Conservation (phyloP, 1,140 invertebrate genomes). For the Platorchestia sp. region DNA sequence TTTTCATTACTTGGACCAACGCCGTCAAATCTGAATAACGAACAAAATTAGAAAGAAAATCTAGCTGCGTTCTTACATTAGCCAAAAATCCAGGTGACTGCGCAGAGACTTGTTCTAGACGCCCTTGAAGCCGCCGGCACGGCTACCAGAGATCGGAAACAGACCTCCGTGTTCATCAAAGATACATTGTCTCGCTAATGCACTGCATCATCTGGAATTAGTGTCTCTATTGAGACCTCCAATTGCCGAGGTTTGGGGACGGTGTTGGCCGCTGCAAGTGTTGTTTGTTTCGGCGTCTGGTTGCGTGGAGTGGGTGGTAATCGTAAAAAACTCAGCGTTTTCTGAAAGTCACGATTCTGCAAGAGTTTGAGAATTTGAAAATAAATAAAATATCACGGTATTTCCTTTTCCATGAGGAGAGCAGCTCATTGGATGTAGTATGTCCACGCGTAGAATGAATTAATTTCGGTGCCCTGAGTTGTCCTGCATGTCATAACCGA, state of each 20-base stretch:
- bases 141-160: conserved; percentile 25
- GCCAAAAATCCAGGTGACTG: not conserved
- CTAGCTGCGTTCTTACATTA: not conserved
- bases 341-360: not conserved
- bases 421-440: not conserved
- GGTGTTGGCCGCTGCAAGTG: not conserved
- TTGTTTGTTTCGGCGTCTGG: not conserved
- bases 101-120: not conserved
- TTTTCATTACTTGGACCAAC: no score
- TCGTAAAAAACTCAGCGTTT: not conserved
- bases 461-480: no score
- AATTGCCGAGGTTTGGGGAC: not conserved
- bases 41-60: not conserved
- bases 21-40: no score
- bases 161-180: conserved; percentile 10
- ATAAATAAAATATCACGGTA: not conserved
- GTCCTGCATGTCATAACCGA: no score
- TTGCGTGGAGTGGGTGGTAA: not conserved
- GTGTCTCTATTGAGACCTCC: not conserved
- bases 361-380: not conserved
- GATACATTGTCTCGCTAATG: conserved; percentile 11
- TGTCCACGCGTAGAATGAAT: not conserved
- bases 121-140: not conserved
- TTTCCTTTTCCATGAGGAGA: not conserved
- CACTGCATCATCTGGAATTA: conserved; percentile 2